Percentiles rank a stretch among this genome's conserved stretches.
Conservation (phyloP, 2,797 vertebrate genomes). For the Coccyzus lansbergi region DNA sequence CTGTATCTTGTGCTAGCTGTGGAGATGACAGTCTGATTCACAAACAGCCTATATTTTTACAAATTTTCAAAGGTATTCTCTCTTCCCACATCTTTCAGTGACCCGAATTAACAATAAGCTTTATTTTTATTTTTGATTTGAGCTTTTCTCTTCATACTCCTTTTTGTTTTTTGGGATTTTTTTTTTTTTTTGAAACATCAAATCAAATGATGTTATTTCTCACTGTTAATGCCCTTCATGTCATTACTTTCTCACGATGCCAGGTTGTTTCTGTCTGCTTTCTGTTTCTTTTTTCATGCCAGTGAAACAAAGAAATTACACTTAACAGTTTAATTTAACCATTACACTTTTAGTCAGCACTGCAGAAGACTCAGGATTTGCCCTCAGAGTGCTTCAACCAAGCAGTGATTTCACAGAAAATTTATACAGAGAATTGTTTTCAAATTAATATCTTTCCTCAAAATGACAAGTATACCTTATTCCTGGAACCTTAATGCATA, state of each 20-base stretch:
- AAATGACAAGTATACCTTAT: too few relatives aligned
- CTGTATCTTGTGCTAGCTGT: neutral
- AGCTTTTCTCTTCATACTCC: neutral
- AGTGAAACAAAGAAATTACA: too few relatives aligned
- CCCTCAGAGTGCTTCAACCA: too few relatives aligned
- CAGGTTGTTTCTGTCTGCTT: conserved; percentile 16
- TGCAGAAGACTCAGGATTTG: too few relatives aligned
- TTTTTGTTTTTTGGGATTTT: neutral
- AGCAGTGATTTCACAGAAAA: too few relatives aligned
- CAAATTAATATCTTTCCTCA: too few relatives aligned
- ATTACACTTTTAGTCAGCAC: too few relatives aligned
- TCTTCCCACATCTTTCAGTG: neutral
- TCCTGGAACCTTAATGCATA: too few relatives aligned
- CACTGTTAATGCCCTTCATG: neutral
- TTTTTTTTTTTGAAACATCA: neutral
- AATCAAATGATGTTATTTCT: neutral
- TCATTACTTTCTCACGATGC: neutral
- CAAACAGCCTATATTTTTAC: neutral
- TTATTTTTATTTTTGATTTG: neutral
- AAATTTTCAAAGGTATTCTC: neutral
- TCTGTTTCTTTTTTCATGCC: conserved; percentile 3
- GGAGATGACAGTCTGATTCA: neutral
- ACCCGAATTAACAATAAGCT: neutral
- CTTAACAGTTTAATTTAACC: too few relatives aligned
- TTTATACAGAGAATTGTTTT: too few relatives aligned